These are phyloP conservation scores for Corythaixoides concolor DNA, from an alignment of 2,113 vertebrate species.

Conservation along the genomic window DNA sequence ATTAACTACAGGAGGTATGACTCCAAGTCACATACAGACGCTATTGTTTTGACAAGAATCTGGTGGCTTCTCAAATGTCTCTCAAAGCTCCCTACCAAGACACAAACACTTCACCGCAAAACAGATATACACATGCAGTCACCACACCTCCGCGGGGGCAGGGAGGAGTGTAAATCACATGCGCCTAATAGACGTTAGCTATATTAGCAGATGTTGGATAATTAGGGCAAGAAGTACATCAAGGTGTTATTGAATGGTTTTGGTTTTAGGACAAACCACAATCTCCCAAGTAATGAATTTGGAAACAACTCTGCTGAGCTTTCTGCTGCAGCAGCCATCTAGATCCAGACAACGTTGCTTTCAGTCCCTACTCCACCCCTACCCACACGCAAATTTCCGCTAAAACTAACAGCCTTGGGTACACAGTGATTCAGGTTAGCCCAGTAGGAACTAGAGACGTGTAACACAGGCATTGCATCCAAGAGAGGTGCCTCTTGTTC, in stretches of 20 bases:
- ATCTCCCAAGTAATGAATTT: background rate
- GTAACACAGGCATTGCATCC: background rate
- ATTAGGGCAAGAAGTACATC: background rate
- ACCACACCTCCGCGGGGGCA: background rate
- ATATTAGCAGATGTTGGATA: fast-evolving
- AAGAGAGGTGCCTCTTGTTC: fast-evolving
- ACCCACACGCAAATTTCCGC: background rate
- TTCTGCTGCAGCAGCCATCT: background rate
- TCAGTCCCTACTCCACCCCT: background rate
- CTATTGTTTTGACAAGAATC: background rate
- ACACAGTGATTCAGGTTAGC: background rate
- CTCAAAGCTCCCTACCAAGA: background rate
- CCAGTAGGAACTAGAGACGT: background rate
- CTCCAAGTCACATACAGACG: background rate
- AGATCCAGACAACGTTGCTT: fast-evolving
- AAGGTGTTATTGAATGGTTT: background rate
- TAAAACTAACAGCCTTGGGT: background rate
- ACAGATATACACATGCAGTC: background rate
- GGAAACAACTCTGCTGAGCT: background rate
- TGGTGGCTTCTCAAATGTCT: background rate
- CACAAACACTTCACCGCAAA: background rate
- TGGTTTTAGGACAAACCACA: background rate
- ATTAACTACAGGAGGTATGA: background rate
- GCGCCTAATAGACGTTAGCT: background rate
- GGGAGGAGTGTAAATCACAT: background rate